Evolutionary conservation across 1,140 invertebrate genomes (phyloP), one percentile per base, ranked within the genome.

Genomic region (Drosophila simulans): DNA sequence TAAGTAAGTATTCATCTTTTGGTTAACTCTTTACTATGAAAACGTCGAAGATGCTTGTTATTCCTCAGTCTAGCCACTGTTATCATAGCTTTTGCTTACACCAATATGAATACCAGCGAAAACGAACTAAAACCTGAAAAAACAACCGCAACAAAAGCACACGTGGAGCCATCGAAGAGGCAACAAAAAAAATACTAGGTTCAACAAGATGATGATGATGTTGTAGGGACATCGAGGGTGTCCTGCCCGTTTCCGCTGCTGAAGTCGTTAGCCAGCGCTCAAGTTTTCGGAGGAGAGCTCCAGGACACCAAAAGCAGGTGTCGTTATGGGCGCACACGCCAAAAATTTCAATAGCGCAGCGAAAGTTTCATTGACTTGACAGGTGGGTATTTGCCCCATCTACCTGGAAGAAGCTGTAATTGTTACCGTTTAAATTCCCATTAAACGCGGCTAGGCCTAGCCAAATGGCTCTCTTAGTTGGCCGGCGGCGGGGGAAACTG

Each of bases 381-480:
- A 86, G 79, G 63, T 65, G 55, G 46, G 40, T 25, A 25, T 45
- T 39, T 25, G 0, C n/a, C 25, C 54, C 77, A 72, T 60, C 48
- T 11, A 31, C 8, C 10, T 8, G 2, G 2, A 1, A 58, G 46
- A 31, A 74, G 74, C 76, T 84, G 84, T 88, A 88, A 88, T 88
- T 88, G 84, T 88, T 88, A 80, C 76, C 84, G 84, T 88, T 88
- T 88, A 88, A 88, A 88, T 89, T 89, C 82, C 84, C 84, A 88
- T 88, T 88, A 89, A 88, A 88, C 58, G 69, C 31, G 39, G 11
- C 62, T 62, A 15, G 34, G 49, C 49, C 55, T 77, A 85, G 82
- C 59, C 68, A 75, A 83, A 80, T 60, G 54, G 52, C 55, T 43
- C 48, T 35, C 34, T 31, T 10, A 31, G 5, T 68, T 55, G 63